phyloP scores from a whole-genome alignment of 2,113 vertebrate genomes.

The Axis porcinus region DNA sequence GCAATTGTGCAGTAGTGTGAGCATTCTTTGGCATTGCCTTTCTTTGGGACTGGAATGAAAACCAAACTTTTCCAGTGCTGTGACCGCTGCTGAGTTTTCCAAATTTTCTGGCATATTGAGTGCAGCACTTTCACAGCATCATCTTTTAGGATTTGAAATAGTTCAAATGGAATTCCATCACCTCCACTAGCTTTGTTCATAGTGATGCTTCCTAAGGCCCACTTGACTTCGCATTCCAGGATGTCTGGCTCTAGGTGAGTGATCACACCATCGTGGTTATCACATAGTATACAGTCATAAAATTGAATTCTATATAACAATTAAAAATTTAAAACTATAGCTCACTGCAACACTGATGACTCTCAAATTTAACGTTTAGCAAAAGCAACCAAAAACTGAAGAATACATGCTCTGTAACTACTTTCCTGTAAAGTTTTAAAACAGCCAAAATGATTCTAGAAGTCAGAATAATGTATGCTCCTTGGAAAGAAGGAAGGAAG shows the following conservation, averaged over 20 bases:
- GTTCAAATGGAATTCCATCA: neutral
- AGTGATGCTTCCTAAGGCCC: neutral
- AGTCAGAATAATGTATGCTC: neutral
- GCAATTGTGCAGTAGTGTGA: neutral
- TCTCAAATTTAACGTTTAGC: neutral
- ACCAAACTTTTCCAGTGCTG: neutral
- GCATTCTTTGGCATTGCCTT: neutral
- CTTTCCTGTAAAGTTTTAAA: neutral
- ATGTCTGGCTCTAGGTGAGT: neutral
- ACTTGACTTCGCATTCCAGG: neutral
- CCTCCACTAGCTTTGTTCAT: neutral
- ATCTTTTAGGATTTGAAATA: neutral
- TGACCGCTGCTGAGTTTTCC: neutral
- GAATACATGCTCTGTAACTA: neutral
- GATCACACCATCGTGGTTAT: neutral
- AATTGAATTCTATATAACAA: neutral
- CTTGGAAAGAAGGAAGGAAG: neutral
- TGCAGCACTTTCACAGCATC: neutral
- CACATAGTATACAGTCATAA: neutral
- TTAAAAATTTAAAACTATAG: neutral
- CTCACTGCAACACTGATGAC: neutral
- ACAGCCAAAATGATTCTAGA: neutral
- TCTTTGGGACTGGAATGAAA: neutral
- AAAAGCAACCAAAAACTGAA: neutral
- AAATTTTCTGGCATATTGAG: neutral